Evolutionary conservation across 1,140 invertebrate species (phyloP), one percentile per base, ranked within the genome.

Genomic region (Trichonephila clavipes): DNA sequence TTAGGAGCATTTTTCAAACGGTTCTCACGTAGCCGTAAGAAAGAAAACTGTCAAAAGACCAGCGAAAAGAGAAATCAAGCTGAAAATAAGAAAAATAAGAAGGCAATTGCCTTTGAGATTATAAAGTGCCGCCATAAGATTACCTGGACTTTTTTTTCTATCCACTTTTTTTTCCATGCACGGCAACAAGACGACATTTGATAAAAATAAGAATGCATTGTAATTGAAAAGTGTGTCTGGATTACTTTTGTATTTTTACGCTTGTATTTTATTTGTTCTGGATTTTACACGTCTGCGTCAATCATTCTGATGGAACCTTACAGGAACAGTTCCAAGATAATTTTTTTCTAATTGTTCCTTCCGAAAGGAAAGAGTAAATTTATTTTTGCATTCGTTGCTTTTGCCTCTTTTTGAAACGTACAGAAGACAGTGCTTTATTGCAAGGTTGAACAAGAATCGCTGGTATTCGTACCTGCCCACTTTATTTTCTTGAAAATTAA

Each of bases 211-310:
- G 83, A 85, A 85, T 85, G n/a, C 83, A 85, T 24, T 85, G 58
- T 85, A 85, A 85, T 85, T 85, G 83, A 85, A 85, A 85, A 59
- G 44, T 85, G 83, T 85, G 51, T 58, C 44, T 59, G 83, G 83
- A 85, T 85, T 85, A 85, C 44, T 85, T 85, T 85, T 85, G 58
- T 61, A 59, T 59, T 85, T 85, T 61, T 58, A 85, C 44, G 83
- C n/a, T 85, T 85, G 44, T 85, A 59, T 85, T 85, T 85, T 85
- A 59, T 85, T 51, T 85, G 83, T 59, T 85, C 44, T 58, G 83
- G 58, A 85, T 61, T 28, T 85, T 28, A 85, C 21, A 51, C 83
- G 58, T 51, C 83, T 28, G 83, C 58, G 83, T 85, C 83, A 85
- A 85, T 85, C 83, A 85, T 85, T 85, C 58, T 59, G 83, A 61